These are phyloP conservation scores for Macaca fascicularis DNA, from an alignment of 2,113 vertebrate genomes.

Conservation along the genomic window DNA sequence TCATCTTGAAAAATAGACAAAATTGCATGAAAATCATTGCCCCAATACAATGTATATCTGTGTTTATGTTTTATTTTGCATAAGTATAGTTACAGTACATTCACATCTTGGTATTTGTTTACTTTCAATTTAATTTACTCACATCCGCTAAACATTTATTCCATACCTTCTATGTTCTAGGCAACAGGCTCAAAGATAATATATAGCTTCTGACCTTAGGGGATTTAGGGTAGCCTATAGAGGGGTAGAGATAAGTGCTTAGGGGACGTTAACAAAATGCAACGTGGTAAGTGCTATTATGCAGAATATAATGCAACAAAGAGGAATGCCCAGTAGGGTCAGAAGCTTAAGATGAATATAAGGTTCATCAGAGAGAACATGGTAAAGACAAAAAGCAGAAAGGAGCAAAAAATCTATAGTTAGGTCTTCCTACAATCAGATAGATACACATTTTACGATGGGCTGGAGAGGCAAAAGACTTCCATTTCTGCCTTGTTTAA, in stretches of 20 bases:
- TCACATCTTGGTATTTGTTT: background rate
- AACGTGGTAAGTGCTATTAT: background rate
- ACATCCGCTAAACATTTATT: conserved; percentile 20
- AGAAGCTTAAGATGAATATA: background rate
- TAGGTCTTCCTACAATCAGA: background rate
- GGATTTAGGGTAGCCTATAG: background rate
- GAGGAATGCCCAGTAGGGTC: background rate
- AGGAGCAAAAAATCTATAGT: background rate
- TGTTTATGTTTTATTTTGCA: conserved; percentile 25
- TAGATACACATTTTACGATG: background rate
- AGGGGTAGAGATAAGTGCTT: background rate
- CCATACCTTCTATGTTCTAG: background rate
- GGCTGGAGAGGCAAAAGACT: background rate
- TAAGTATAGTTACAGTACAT: background rate
- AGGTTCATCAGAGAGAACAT: background rate
- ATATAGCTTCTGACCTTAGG: background rate
- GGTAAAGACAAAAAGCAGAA: background rate
- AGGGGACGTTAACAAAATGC: background rate
- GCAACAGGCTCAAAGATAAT: background rate
- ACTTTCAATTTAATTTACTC: conserved; percentile 3
- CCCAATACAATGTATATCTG: background rate
- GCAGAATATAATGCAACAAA: background rate
- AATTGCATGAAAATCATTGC: background rate
- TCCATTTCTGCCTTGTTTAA: background rate
- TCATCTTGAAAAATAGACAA: background rate